Evolutionary conservation across 2,113 vertebrate genomes (phyloP), one percentile per base, ranked within the genome.

Genomic region (Progne subis): DNA sequence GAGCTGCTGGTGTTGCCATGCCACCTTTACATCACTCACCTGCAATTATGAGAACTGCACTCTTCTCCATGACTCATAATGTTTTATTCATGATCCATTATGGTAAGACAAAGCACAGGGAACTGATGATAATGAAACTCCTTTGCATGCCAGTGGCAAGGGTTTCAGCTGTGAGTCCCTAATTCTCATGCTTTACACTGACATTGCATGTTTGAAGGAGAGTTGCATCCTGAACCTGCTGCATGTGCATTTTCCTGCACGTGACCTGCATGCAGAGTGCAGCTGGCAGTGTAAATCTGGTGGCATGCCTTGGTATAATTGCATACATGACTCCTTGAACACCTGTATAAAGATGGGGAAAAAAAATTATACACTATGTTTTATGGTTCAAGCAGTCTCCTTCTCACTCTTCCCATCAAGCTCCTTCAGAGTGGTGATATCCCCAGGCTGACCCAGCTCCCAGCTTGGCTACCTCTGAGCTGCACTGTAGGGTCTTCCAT

Each of bases 1-100:
- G 43, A 92, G 68, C 56, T 87, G 41, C 18, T 83, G 23, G 20
- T 25, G 65, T 82, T 95, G 64, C 46, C 65, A 76, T 88, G 68
- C 53, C 59, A 64, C 61, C 56, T 94, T 47, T 60, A 52, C 18
- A 39, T 82, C 2, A 3, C 17, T 80, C 50, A 82, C 46, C 67
- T 89, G 26, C 49, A 92, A 80, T 61, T 92, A 75, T 3, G 7
- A 49, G 63, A 93, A 37, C 65, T 74, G 41, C 12, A 18, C 53
- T 64, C 34, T 52, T 65, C 75, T 71, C 55, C 37, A 3, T 64
- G 77, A 69, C 67, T 96, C 82, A 87, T 50, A 93, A 88, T 67
- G 29, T 77, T 91, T 90, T 91, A 83, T 87, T 93, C 65, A 68
- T 57, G 32, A 89, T 80, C 28, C 46, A 55, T 79, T 87, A 71